phyloP scores from a whole-genome alignment of 2,888 invertebrate genomes.

The Willowsia nigromaculata region DNA sequence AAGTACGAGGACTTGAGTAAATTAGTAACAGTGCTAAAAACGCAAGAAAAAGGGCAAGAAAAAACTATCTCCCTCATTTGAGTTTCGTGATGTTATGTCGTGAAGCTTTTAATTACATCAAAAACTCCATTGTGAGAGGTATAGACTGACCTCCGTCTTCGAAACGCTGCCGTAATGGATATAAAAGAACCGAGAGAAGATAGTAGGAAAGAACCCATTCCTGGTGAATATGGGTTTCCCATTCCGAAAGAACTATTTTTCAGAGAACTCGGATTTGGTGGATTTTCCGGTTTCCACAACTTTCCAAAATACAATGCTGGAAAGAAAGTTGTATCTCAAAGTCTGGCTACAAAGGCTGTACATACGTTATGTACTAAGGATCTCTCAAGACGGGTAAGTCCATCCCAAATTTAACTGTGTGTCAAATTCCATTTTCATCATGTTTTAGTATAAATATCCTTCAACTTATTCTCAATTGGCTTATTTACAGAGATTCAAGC shows the following conservation, averaged over 20 bases:
- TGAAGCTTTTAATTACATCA: background rate
- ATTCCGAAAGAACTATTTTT: slow-evolving; percentile 75
- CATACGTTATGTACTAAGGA: slow-evolving; percentile 75
- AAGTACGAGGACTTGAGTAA: too few species aligned
- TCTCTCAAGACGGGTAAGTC: slow-evolving; percentile 71
- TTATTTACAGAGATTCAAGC: slow-evolving; percentile 77
- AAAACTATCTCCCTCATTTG: background rate
- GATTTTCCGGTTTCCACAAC: slow-evolving; percentile 19
- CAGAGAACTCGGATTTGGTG: slow-evolving; percentile 75
- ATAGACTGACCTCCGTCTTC: background rate
- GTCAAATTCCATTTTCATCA: too few species aligned
- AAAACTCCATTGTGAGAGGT: background rate
- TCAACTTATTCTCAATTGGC: too few species aligned
- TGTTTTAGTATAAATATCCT: too few species aligned
- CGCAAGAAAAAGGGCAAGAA: too few species aligned
- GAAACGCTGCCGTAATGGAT: slow-evolving; percentile 26
- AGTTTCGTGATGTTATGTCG: background rate
- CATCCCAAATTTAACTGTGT: background rate
- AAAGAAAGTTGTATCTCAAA: slow-evolving; percentile 70
- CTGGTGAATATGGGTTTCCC: slow-evolving; percentile 77
- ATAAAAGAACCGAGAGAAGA: slow-evolving; percentile 61
- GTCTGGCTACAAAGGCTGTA: slow-evolving; percentile 76
- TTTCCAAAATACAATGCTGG: slow-evolving; percentile 72
- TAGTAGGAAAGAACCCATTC: slow-evolving; percentile 69
- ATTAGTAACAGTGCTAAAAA: too few species aligned